Evolutionary conservation across 2,888 invertebrate genomes (phyloP), one percentile per base, ranked within the genome.

Genomic region (Cephalotes varians): DNA sequence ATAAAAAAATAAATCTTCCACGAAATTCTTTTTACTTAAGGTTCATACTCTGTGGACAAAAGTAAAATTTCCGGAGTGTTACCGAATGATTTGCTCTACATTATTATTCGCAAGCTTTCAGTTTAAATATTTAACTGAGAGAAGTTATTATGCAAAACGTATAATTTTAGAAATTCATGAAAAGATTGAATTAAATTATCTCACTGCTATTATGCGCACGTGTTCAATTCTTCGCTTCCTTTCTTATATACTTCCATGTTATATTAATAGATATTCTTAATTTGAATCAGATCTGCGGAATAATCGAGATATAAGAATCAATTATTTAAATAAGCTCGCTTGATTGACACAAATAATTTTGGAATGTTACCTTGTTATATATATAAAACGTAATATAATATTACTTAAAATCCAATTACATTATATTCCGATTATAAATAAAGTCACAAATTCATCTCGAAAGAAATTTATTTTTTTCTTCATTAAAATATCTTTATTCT

Each of bases 101-200:
- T 18, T 77, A 15, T 18, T 77, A 65, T 77, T 77, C 54, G 10
- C 9, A n/a, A 6, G 18, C 10, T 54, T 40, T 31, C 15, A 40
- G 2, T 65, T 40, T 15, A 25, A 74, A 60, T 15, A 62, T 74
- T 60, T 47, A 73, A 60, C 15, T 47, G 44, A 25, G 10, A 21
- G 21, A 21, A 47, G 31, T 31, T 31, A 28, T 9, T 44, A 40
- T 56, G 56, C 12, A 40, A n/a, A 44, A 58, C 9, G 25, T 12
- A 40, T 37, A 28, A 15, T 72, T 72, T 40, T 54, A 72, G 28
- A 58, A 40, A 40, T 56, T 28, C 10, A 6, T 25, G 56, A 7
- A 44, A 40, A 58, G 28, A 31, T 15, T 31, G 21, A 72, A 73
- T 73, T 44, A 44, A 28, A 73, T 60, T 72, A 73, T 44, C 31